phyloP scores from a whole-genome alignment of 2,797 vertebrate genomes.

The Pantherophis alleghaniensis region DNA sequence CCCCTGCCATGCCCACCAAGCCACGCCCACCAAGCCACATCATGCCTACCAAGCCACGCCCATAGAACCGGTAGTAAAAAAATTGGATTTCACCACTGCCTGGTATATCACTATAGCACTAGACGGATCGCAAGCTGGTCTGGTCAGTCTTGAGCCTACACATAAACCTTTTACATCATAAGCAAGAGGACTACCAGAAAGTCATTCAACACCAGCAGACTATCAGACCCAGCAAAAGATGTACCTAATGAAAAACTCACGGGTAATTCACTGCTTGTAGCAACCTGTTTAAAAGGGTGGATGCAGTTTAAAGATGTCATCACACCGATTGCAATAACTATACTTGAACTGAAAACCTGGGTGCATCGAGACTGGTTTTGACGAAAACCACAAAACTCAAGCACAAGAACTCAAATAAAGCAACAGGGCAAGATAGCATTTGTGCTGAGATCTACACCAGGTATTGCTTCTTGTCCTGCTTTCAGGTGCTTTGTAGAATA shows the following conservation, averaged over 20 bases:
- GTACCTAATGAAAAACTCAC: background rate
- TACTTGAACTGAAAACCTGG: background rate
- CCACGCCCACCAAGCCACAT: too few relatives aligned
- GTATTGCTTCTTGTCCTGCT: background rate
- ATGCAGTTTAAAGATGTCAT: background rate
- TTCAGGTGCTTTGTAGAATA: background rate
- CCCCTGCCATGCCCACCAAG: too few relatives aligned
- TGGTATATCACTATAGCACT: background rate
- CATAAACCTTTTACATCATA: background rate
- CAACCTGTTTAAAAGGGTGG: background rate
- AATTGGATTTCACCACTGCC: background rate
- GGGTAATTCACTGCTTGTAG: background rate
- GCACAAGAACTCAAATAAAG: too few relatives aligned
- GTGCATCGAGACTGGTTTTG: background rate
- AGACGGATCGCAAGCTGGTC: background rate
- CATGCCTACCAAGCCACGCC: too few relatives aligned
- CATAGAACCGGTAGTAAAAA: too few relatives aligned
- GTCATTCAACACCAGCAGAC: background rate
- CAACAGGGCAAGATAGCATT: background rate
- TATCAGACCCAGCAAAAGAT: background rate
- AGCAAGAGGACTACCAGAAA: background rate
- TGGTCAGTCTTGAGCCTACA: background rate
- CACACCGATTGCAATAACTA: background rate
- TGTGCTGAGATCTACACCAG: background rate
- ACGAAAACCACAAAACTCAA: background rate